Percentiles rank a stretch among this genome's conserved stretches.
Evolutionary conservation across 2,113 vertebrate species (phyloP).

Genomic region (Puntigrus tetrazona): DNA sequence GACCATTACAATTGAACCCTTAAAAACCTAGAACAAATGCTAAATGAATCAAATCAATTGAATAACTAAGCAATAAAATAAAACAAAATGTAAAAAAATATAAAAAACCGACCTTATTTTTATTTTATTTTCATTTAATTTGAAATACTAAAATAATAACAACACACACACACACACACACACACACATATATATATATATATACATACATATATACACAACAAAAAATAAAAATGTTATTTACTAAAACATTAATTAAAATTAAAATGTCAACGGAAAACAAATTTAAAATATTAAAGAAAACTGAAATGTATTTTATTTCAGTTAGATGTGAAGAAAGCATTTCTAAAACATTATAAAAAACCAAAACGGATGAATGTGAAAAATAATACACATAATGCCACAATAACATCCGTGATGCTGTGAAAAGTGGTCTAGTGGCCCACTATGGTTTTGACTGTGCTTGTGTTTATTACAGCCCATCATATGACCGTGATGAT

Average conservation of each 20-base stretch:
- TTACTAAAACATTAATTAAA: neutral
- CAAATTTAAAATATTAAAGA: neutral
- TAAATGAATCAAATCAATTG: neutral
- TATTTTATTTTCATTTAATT: neutral
- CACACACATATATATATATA: no score
- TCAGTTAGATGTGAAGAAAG: no score
- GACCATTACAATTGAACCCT: no score
- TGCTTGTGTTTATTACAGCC: neutral
- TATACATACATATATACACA: no score
- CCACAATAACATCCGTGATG: neutral
- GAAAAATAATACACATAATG: no score
- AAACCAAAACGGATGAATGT: no score
- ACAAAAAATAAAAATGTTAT: neutral
- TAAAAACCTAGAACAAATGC: no score
- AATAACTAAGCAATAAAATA: neutral
- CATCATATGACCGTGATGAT: constrained; percentile 6
- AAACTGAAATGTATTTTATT: no score
- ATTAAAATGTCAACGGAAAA: neutral
- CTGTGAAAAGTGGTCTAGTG: neutral
- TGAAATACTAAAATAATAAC: neutral
- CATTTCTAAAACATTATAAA: no score
- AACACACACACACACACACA: no score
- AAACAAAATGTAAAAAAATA: no score
- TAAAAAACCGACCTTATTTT: neutral
- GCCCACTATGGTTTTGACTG: neutral